These are phyloP conservation scores for Ia io DNA, from an alignment of 2,113 vertebrate genomes.

Conservation along the genomic window DNA sequence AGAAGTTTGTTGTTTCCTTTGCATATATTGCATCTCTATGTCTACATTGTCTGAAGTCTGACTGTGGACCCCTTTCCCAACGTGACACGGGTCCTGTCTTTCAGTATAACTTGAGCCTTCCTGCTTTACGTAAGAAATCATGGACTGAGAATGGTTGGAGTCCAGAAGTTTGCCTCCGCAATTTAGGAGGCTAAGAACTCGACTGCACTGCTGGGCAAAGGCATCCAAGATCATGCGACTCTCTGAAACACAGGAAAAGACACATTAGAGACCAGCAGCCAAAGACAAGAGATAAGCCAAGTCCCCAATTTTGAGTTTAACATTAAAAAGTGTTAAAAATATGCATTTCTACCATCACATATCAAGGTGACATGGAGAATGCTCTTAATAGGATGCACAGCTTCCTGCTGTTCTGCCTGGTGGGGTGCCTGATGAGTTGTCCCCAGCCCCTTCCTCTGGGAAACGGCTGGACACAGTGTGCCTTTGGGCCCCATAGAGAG, in stretches of 20 bases:
- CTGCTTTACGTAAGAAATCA: conserved; percentile 92
- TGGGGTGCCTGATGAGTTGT: neutral
- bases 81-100: conserved; percentile 83
- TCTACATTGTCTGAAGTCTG: conserved; percentile 88
- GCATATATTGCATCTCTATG: conserved; percentile 90
- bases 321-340: neutral
- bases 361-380: neutral
- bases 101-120: conserved; percentile 87
- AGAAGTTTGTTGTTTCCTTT: conserved; percentile 96
- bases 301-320: neutral
- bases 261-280: conserved; percentile 64
- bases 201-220: conserved; percentile 98
- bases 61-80: conserved; percentile 88
- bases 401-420: neutral
- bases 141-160: conserved; percentile 85
- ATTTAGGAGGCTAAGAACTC: conserved; percentile 97
- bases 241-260: conserved; percentile 85
- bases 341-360: neutral
- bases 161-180: conserved; percentile 94
- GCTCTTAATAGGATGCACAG: neutral
- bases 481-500: neutral
- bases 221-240: conserved; percentile 97
- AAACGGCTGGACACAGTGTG: neutral
- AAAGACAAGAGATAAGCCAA: neutral
- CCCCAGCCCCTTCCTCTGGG: neutral